These are phyloP conservation scores for Varroa destructor DNA, from an alignment of 1,140 invertebrate genomes.

Conservation along the genomic window DNA sequence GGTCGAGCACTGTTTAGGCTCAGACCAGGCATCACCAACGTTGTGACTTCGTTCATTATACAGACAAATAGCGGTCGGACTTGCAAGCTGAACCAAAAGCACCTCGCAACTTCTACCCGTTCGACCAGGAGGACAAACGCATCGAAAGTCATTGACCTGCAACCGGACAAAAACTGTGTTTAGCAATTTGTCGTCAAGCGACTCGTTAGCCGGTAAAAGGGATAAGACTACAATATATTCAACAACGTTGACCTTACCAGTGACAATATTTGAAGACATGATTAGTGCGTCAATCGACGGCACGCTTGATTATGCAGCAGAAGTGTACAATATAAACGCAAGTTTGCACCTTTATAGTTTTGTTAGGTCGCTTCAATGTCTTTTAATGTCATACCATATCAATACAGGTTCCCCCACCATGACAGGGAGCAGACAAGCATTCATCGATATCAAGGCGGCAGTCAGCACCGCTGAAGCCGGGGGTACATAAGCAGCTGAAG, in stretches of 20 bases:
- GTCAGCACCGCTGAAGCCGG: conserved; percentile 51
- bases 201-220: not conserved
- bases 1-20: not conserved
- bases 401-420: conserved; percentile 37
- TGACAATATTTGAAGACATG: no score
- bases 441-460: conserved; percentile 41
- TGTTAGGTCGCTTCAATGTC: not conserved
- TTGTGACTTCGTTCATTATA: not conserved
- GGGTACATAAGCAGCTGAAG: conserved; percentile 55
- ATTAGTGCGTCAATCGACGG: no score
- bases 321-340: no score
- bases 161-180: not conserved
- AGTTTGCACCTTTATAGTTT: not conserved
- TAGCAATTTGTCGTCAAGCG: not conserved
- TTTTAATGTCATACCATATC: conserved; percentile 30
- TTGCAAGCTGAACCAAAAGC: not conserved
- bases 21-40: not conserved
- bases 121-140: conserved; percentile 63
- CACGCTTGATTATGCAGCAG: no score
- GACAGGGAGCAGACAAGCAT: conserved; percentile 40
- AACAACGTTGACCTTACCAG: no score
- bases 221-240: no score
- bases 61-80: not conserved
- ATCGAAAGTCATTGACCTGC: conserved; percentile 43
- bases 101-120: conserved; percentile 45